Evolutionary conservation across 2,113 vertebrate genomes (phyloP), one percentile per base, ranked within the genome.

Genomic region (Crotophaga sulcirostris): DNA sequence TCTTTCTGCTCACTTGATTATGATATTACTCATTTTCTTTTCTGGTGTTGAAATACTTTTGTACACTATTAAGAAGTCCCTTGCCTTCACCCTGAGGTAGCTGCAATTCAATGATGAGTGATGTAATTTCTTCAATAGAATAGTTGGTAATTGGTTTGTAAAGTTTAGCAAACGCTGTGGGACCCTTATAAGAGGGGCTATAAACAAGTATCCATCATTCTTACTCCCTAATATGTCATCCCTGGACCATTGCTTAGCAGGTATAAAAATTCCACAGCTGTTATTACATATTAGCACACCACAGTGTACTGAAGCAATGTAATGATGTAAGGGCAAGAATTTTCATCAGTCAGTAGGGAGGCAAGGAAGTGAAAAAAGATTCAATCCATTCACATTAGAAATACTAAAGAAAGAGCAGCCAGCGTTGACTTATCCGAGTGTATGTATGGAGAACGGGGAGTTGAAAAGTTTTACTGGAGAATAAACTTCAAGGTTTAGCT

Each of bases 1-100:
- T 82, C 56, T 92, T 95, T 94, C 73, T 94, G 86, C 69, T 93
- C 68, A n/a, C 69, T 84, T 94, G 63, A 79, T 93, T 70, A 80
- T 25, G 54, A 25, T 76, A 91, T 95, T 76, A 93, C 76, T 96
- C 54, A 93, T 86, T 93, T 95, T 93, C 55, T 63, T 63, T 83
- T 34, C 79, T 51, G 26, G 84, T 63, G 87, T 6, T 91, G 81
- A 96, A 90, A 95, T 88, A 91, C 21, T 88, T 88, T 28, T 52
- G 28, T 55, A 72, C 26, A 16, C 78, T 76, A 45, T 59, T 85
- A 80, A 85, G 85, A 88, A 45, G 66, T 74, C 79, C 63, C 54
- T 78, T 84, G 81, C 54, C 51, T 93, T 86, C 47, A 87, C 91
- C 90, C 77, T 31, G 42, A 74, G 87, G 91, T 55, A 73, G 67